Evolutionary conservation across 2,113 vertebrate genomes (phyloP), one percentile per base, ranked within the genome.

Genomic region (Otocyon megalotis): DNA sequence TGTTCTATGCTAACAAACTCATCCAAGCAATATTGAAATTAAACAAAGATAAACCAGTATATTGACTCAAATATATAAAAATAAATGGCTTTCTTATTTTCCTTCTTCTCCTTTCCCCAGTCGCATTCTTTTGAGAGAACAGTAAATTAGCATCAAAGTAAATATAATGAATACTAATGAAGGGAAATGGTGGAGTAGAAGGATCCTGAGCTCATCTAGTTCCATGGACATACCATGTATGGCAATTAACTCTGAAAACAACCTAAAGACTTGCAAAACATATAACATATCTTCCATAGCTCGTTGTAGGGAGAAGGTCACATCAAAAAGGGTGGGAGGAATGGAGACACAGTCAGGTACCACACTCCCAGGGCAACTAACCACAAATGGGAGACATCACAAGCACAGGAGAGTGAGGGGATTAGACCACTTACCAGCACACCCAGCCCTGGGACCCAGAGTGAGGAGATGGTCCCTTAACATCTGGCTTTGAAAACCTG

Each of bases 1-100:
- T 93, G 1, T 90, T 93, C n/a, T 11, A 65, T 8, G 74, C 22
- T 92, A 93, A 82, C 30, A 84, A 95, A 95, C 62, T 32, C 5
- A 95, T 87, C 12, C 17, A 84, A 95, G 43, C 2, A 77, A 87
- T 90, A 88, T n/a, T 94, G 19, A 92, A 95, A 92, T 95, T 97
- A 95, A 92, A 82, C 32, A 3, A 67, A 67, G 11, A 92, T 50
- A 81, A 96, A 91, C 56, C n/a, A 80, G 62, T 89, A 91, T 96
- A 92, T 63, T 63, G 30, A 43, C 32, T 43, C 69, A 69, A 1
- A 65, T 71, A 2, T 58, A 11, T 54, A 77, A 90, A n/a, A 89
- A 96, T 72, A 69, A 88, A 89, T 4, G 22, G 32, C 5, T 86
- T 5, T 86, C 17, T 17, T 76, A n/a, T 69, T 79, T 63, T 90